Evolutionary conservation across 2,113 vertebrate genomes (phyloP), one percentile per base, ranked within the genome.

Genomic region (Galemys pyrenaicus): DNA sequence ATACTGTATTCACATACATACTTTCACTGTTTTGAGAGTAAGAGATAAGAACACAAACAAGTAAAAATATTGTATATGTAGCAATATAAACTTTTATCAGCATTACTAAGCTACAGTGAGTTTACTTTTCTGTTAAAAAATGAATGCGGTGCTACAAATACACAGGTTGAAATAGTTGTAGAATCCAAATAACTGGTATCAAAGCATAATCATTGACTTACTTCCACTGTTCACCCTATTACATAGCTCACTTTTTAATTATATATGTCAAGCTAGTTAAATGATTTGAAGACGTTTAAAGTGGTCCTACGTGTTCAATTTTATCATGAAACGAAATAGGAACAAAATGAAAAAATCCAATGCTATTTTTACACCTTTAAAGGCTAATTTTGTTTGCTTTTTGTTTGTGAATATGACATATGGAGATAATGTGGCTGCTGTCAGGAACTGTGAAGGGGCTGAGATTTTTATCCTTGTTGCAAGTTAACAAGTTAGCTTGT

Each of bases 51-150:
- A 56, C n/a, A 86, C 6, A 83, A 91, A 86, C 9, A 83, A 91
- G 56, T 85, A 51, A 80, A 92, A 82, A 92, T 67, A 54, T 60
- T 78, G 35, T 88, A 49, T 44, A 71, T 71, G 6, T 77, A 80
- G 74, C 24, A 92, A 71, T 51, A 68, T 37, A 37, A 24, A 67
- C 2, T 92, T 93, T 54, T 54, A 74, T 26, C 39, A 62, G 58
- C 10, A 78, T 85, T 91, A 81, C 17, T 91, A 82, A 89, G 77
- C 41, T 10, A 89, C 35, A 67, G 9, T 54, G 68, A 78, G 16
- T 68, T 94, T 78, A 19, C 44, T 83, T 35, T 39, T 94, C 44
- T 89, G 37, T 82, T 94, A 82, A 78, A 90, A 80, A 94, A 65
- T 41, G 68, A 78, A 92, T 70, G 35, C 5, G 85, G 54, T 58